These are phyloP conservation scores for Pimpla rufipes DNA, from an alignment of 2,888 invertebrate species.

Conservation along the genomic window DNA sequence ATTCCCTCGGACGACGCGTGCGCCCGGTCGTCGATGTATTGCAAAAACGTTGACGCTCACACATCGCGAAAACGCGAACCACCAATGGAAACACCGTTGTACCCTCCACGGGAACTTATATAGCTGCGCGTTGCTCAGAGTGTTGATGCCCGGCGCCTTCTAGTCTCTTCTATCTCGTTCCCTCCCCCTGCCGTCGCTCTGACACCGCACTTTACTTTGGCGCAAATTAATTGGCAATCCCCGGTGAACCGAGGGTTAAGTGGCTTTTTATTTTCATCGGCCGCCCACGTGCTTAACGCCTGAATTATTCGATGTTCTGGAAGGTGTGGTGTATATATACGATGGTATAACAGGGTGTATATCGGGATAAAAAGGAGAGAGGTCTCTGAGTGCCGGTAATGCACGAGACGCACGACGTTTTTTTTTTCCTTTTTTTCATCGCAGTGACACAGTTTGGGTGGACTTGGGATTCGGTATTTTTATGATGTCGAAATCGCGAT, in stretches of 20 bases:
- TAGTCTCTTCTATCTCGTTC: constrained; percentile 24
- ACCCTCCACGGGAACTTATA: constrained; percentile 7
- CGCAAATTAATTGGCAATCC: constrained; percentile 83
- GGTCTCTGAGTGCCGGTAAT: constrained; percentile 17
- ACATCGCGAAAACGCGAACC: constrained; percentile 33
- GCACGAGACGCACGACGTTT: constrained; percentile 4
- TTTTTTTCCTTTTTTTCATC: not conserved
- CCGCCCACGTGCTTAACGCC: constrained; percentile 73
- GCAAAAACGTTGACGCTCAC: constrained; percentile 38
- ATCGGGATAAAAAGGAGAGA: not conserved
- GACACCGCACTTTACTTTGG: constrained; percentile 79
- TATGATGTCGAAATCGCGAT: not conserved
- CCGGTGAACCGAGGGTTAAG: constrained; percentile 76
- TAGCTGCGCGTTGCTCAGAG: constrained; percentile 13
- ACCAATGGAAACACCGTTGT: constrained; percentile 37
- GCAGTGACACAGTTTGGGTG: not conserved
- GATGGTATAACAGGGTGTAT: constrained; percentile 1
- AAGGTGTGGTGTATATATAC: constrained; percentile 30
- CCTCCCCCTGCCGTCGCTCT: constrained; percentile 67
- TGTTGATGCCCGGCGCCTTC: constrained; percentile 39
- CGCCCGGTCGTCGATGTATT: constrained; percentile 29
- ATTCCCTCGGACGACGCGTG: not conserved
- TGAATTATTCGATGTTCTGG: constrained; percentile 77
- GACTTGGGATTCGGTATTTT: not conserved
- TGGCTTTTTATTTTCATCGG: constrained; percentile 80